Base-by-base conservation (phyloP, 2,888 invertebrate species). In the Augiades crinisus region DNA sequence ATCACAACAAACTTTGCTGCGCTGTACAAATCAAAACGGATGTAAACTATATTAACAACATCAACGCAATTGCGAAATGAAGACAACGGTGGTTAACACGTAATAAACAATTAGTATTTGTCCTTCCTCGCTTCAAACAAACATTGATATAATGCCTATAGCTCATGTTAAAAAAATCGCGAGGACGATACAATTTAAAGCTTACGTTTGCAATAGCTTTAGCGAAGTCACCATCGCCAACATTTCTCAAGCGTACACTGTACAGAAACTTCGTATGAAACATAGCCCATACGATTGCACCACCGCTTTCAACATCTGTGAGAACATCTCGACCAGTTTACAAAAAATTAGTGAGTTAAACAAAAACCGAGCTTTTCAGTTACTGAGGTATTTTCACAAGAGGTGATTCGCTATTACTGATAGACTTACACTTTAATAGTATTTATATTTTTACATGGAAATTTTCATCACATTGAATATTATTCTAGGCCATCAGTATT, bases 381-480 rank as follows among this genome's bases (percentile, higher is more conserved):
- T 79, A 85, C 81, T 89, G 89, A 89, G 89, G 89, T 89, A 89
- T 87, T 85, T 81, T 84, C 65, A 81, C 85, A 83, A 80, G 85
- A 84, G 88, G 86, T 85, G 79, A 83, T 87, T 88, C 75, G 82
- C 85, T 87, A 86, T 83, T 84, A 87, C 68, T 80, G 82, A 81
- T 86, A 87, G 78, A 81, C 86, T 89, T 87, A 87, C 41, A 27
- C 73, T 78, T 68, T 78, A 78, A 79, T 79, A 83, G 74, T 88
- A 88, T 89, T 87, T 87, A 87, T 87, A 87, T 89, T 87, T 88
- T 88, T 87, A 89, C 88, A 89, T 86, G 87, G 86, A 88, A 88
- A 84, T 79, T 86, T 80, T 81, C 85, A 88, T 88, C 87, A 87
- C 87, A 87, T 80, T 83, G 82, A 75, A 85, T 75, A 79, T 75